phyloP scores from a whole-genome alignment of 2,113 vertebrate genomes.

The Oncorhynchus kisutch region DNA sequence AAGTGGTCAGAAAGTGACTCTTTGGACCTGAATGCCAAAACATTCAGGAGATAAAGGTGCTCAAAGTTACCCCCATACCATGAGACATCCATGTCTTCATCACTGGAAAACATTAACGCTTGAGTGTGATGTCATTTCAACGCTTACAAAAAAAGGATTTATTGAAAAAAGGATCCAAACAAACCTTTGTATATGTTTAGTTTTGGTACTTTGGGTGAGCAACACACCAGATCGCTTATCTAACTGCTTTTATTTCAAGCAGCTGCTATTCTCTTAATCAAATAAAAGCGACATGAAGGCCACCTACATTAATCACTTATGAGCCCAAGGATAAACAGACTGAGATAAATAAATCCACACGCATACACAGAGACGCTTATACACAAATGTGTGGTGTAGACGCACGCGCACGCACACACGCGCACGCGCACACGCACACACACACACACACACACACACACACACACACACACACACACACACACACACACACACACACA shows the following conservation, averaged over 20 bases:
- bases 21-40: too few relatives aligned
- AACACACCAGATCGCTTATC: constrained; percentile 19
- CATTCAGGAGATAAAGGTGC: too few relatives aligned
- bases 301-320: constrained; percentile 15
- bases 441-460: not conserved
- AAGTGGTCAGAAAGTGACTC: too few relatives aligned
- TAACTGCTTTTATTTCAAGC: constrained; percentile 29
- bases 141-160: too few relatives aligned
- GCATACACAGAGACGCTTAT: not conserved
- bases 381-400: not conserved
- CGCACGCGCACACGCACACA: not conserved
- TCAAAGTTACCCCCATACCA: too few relatives aligned
- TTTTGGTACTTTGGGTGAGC: constrained; percentile 18
- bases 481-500: not conserved
- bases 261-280: constrained; percentile 25
- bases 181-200: not conserved
- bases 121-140: too few relatives aligned
- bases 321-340: constrained; percentile 15
- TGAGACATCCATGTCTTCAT: too few relatives aligned
- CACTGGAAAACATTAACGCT: too few relatives aligned
- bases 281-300: constrained; percentile 23
- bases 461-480: not conserved
- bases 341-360: not conserved
- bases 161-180: too few relatives aligned
- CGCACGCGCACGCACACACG: not conserved